Evolutionary conservation across 2,888 invertebrate genomes (phyloP).

Genomic region (Panzeria rudis): DNA sequence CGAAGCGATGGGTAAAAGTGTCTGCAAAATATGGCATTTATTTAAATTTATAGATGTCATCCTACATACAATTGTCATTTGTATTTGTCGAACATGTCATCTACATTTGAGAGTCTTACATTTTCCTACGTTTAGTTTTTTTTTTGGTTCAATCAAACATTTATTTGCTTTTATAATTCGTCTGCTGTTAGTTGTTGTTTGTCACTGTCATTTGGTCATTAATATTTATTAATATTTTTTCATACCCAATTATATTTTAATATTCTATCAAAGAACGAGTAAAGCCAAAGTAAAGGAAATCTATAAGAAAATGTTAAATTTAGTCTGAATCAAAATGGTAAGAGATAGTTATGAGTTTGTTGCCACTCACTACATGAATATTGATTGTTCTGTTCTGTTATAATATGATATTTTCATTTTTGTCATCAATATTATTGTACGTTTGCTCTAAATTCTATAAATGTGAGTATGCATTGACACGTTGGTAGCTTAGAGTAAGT

Average conservation of each 20-base stretch:
- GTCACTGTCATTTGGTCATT: slow-evolving; percentile 79
- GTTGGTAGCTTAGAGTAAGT: background rate
- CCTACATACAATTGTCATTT: slow-evolving; percentile 62
- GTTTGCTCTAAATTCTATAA: slow-evolving; percentile 31
- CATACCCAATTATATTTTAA: slow-evolving; percentile 64
- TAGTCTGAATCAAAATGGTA: background rate
- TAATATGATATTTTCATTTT: slow-evolving; percentile 35
- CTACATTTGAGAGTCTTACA: slow-evolving; percentile 34
- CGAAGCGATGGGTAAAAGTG: background rate
- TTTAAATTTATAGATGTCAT: slow-evolving; percentile 69
- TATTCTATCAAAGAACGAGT: slow-evolving; percentile 42
- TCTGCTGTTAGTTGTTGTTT: slow-evolving; percentile 61
- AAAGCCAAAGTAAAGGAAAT: slow-evolving; percentile 32
- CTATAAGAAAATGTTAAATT: slow-evolving; percentile 43
- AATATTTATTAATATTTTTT: slow-evolving; percentile 79
- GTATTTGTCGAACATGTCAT: slow-evolving; percentile 68
- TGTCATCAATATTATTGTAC: slow-evolving; percentile 67
- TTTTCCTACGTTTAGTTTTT: slow-evolving; percentile 1
- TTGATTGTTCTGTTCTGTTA: background rate
- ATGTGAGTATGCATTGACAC: background rate
- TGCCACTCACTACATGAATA: background rate
- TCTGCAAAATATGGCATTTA: slow-evolving; percentile 64
- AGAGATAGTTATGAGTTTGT: background rate
- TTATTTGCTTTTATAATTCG: slow-evolving; percentile 28
- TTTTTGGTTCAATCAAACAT: slow-evolving; percentile 64